These are phyloP conservation scores for Heliconius himera DNA, from an alignment of 1,140 invertebrate species.

Conservation along the genomic window DNA sequence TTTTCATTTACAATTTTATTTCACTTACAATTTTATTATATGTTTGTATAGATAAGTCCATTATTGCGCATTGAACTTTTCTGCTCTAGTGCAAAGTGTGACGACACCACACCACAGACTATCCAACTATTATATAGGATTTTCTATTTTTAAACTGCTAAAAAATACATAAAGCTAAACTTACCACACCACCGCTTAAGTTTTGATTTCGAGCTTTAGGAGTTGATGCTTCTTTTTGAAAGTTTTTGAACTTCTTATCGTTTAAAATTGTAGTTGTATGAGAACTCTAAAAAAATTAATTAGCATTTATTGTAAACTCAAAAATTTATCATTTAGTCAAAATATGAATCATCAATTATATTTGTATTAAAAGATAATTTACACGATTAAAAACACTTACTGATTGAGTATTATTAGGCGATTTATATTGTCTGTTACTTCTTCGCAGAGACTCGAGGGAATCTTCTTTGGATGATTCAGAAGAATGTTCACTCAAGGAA, in stretches of 20 bases:
- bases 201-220: neutral
- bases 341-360: neutral
- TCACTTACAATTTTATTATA: no score
- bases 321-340: no score
- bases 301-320: neutral
- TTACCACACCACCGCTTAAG: neutral
- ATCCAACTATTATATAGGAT: no score
- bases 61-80: neutral
- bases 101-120: no score
- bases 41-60: no score
- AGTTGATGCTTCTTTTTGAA: neutral
- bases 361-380: neutral
- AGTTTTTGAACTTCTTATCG: neutral
- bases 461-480: constrained; percentile 2
- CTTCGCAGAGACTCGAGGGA: neutral
- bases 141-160: neutral
- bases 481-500: neutral
- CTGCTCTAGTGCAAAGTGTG: neutral
- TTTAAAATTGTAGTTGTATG: neutral
- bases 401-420: neutral
- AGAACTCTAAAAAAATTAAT: neutral
- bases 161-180: neutral
- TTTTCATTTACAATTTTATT: no score
- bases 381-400: neutral
- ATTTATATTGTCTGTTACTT: neutral